These are phyloP conservation scores for Mylabris sibirica DNA, from an alignment of 2,888 invertebrate species.

Conservation along the genomic window DNA sequence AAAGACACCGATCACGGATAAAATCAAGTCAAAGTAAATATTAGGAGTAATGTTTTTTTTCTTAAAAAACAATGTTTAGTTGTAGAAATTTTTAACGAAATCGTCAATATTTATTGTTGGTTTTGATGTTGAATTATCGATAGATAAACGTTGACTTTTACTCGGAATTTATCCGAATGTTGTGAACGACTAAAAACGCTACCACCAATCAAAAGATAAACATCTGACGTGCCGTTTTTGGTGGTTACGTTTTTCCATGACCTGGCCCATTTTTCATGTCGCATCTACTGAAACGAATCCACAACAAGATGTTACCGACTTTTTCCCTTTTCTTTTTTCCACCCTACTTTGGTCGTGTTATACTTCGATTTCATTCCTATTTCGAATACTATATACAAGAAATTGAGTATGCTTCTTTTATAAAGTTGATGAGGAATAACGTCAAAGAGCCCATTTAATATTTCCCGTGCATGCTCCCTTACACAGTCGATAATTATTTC, in stretches of 20 bases:
- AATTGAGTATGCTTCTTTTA: neutral
- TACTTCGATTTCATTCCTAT: neutral
- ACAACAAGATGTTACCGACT: slow-evolving; percentile 13
- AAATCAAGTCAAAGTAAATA: neutral
- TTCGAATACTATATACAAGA: neutral
- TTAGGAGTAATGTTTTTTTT: neutral
- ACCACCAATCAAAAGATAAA: slow-evolving; percentile 11
- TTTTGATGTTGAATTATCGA: neutral
- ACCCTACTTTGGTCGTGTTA: neutral
- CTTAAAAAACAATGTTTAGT: neutral
- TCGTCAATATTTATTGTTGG: neutral
- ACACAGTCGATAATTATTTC: slow-evolving; percentile 6
- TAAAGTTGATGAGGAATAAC: neutral
- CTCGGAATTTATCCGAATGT: neutral
- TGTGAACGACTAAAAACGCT: neutral
- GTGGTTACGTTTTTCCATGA: slow-evolving; percentile 5
- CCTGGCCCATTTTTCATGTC: slow-evolving; percentile 10
- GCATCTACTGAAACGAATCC: neutral
- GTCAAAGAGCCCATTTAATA: slow-evolving; percentile 7
- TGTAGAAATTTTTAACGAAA: slow-evolving; percentile 3
- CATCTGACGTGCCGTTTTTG: slow-evolving; percentile 7
- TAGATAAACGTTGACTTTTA: slow-evolving; percentile 3
- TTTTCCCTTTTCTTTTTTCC: neutral
- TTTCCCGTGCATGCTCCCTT: neutral
- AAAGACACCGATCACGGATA: neutral